Evolutionary conservation across 2,888 invertebrate species (phyloP), one percentile per base, ranked within the genome.

Genomic region (Lasioglossum malachurum): DNA sequence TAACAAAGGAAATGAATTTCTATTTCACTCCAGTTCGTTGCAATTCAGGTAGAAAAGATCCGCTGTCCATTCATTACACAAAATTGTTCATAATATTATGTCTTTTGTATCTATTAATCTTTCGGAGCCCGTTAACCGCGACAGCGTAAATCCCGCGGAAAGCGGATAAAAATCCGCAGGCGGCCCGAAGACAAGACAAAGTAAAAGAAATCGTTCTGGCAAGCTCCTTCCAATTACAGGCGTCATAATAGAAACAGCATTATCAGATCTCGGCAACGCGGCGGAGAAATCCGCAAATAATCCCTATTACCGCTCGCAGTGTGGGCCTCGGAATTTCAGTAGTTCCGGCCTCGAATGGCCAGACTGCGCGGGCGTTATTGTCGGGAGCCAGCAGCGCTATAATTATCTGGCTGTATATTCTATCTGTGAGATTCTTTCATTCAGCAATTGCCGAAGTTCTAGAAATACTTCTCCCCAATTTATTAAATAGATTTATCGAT

Each of bases 321-420:
- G 38, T 4, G 19, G 53, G 60, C 78, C 82, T 80, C 46, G 71
- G 75, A 83, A 75, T 85, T 83, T 35, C 83, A 89, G 83, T 85
- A 83, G 85, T 80, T 80, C 53, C 69, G 75, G 49, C 41, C 31
- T 60, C 57, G 77, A 78, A 41, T 44, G 67, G 82, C 75, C 81
- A 81, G 86, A 69, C 78, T 35, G 78, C 64, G 19, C 44, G 10
- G 27, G 53, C 73, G 72, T 82, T 83, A 87, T 87, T 82, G 78
- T 80, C 78, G 38, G 82, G 73, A 69, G 35, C 60, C 57, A 27
- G 35, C 49, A 60, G 38, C 27, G 81, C 80, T 90, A 85, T 67
- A 78, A 69, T 81, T 84, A 72, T 75, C 67, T 64, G 49, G 41
- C 53, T 49, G 78, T 53, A 44, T 53, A 53, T 35, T 35, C 35